phyloP scores from a whole-genome alignment of 2,113 vertebrate genomes.

The Oncorhynchus kisutch region DNA sequence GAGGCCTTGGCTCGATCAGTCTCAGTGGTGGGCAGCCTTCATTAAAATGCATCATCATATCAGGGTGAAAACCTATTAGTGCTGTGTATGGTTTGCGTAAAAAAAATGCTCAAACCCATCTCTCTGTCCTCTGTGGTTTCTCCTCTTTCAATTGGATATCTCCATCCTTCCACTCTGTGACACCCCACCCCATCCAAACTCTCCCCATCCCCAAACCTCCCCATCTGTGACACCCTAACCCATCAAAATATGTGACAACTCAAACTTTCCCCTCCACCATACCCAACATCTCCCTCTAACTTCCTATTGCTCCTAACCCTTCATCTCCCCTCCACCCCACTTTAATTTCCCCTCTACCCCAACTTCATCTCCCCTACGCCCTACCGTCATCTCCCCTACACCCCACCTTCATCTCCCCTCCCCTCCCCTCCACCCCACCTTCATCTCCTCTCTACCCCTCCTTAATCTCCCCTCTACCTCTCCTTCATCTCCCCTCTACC shows the following conservation, averaged over 20 bases:
- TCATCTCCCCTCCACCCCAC: background rate
- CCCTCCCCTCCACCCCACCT: background rate
- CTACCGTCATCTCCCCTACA: background rate
- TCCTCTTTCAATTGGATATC: too few species aligned
- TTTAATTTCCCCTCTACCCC: background rate
- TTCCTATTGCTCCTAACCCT: too few species aligned
- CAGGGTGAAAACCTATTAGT: background rate
- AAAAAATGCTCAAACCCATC: background rate
- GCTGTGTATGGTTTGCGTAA: conserved; percentile 19
- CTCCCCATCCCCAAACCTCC: too few species aligned
- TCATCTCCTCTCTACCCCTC: too few species aligned
- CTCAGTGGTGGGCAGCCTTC: background rate
- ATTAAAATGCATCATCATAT: conserved; percentile 12
- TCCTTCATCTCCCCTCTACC: too few species aligned
- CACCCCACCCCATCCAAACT: too few species aligned
- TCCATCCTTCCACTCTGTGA: too few species aligned
- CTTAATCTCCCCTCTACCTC: too few species aligned
- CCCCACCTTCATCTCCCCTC: background rate
- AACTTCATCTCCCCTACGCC: background rate
- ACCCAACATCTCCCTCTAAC: too few species aligned
- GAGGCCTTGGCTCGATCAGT: background rate
- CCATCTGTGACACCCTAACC: too few species aligned
- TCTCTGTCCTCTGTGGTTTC: background rate
- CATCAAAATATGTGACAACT: too few species aligned
- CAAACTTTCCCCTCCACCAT: too few species aligned